These are phyloP conservation scores for Crossocerus cetratus DNA, from an alignment of 2,888 invertebrate species.

Conservation along the genomic window DNA sequence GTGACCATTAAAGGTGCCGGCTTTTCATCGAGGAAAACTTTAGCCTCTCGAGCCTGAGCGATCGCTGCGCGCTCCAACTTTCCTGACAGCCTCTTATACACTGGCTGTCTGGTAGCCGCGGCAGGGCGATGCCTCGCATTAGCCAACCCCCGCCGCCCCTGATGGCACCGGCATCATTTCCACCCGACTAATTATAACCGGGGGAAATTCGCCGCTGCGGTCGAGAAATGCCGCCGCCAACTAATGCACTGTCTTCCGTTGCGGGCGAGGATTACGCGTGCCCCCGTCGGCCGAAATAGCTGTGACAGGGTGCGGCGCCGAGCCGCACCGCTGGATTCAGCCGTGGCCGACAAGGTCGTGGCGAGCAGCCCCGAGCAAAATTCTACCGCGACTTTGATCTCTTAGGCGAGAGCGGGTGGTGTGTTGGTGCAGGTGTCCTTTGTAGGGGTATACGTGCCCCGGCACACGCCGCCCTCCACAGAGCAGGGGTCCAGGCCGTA, in stretches of 20 bases:
- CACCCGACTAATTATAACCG: slow-evolving; percentile 40
- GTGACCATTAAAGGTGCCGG: slow-evolving; percentile 43
- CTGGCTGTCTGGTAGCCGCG: no score
- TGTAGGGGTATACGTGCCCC: slow-evolving; percentile 44
- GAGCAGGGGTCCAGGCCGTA: slow-evolving; percentile 30
- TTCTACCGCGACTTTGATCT: slow-evolving; percentile 60
- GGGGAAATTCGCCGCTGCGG: background rate
- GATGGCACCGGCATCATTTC: slow-evolving; percentile 42
- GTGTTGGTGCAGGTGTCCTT: slow-evolving; percentile 32
- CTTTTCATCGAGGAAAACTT: slow-evolving; percentile 48
- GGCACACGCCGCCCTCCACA: background rate
- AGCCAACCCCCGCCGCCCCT: slow-evolving; percentile 29
- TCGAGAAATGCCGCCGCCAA: background rate
- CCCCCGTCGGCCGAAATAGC: slow-evolving; percentile 13
- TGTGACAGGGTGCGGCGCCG: slow-evolving; percentile 1
- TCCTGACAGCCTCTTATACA: slow-evolving; percentile 46
- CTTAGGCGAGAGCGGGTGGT: slow-evolving; percentile 1
- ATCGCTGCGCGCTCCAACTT: slow-evolving; percentile 42
- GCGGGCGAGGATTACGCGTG: background rate
- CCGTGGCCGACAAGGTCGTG: slow-evolving; percentile 40
- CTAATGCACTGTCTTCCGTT: no score
- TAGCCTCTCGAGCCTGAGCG: slow-evolving; percentile 41
- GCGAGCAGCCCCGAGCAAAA: slow-evolving; percentile 58
- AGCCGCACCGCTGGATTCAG: slow-evolving; percentile 49
- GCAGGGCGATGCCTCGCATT: slow-evolving; percentile 32